Conservation (phyloP, 2,113 vertebrate species). For the Ctenodactylus gundi region DNA sequence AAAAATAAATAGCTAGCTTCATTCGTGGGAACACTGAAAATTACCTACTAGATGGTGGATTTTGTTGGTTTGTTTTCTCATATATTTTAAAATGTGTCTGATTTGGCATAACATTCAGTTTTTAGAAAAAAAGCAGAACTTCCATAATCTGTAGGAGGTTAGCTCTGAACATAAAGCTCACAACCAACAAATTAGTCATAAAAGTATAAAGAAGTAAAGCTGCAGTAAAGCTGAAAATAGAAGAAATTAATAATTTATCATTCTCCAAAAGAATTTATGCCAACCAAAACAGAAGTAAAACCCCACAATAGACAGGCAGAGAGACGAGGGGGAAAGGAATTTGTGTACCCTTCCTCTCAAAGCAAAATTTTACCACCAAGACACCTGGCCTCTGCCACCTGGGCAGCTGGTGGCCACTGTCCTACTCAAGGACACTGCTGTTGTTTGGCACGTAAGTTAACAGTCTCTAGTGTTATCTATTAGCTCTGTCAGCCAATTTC, state of each 20-base stretch:
- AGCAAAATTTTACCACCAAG: neutral
- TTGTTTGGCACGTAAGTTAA: neutral
- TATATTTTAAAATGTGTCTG: neutral
- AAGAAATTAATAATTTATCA: neutral
- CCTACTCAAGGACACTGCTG: neutral
- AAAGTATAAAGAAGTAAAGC: neutral
- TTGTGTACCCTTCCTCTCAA: neutral
- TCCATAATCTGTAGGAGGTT: neutral
- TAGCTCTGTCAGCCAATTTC: no score
- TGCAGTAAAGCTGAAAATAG: neutral
- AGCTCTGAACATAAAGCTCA: neutral
- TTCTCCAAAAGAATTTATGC: neutral
- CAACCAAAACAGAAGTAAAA: neutral
- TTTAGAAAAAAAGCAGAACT: neutral
- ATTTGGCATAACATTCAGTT: neutral
- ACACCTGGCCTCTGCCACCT: neutral
- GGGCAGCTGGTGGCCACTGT: no score
- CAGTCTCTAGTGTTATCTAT: neutral
- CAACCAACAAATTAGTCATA: neutral
- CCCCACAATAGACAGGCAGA: neutral
- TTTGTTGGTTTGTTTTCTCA: neutral
- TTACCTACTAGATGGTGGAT: neutral
- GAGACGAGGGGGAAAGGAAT: neutral
- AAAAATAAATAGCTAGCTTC: neutral
- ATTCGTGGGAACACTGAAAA: conserved; percentile 19